Percentiles rank a stretch among this genome's conserved stretches.
Conservation (phyloP, 1,140 invertebrate species). For the Leptinotarsa undecemlineata region DNA sequence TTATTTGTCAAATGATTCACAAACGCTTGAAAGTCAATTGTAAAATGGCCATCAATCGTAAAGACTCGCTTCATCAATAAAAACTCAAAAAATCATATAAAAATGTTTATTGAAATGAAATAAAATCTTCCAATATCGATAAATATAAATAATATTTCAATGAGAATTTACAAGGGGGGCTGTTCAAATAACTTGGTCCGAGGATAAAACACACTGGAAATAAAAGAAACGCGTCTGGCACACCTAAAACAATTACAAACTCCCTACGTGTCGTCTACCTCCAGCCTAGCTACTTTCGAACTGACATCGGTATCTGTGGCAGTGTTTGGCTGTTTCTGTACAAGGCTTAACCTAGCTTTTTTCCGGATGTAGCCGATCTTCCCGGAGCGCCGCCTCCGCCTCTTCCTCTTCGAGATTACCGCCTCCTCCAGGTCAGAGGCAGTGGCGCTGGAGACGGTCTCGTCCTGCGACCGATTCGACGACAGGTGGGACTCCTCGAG, state of each 20-base stretch:
- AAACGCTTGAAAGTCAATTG: too few relatives aligned
- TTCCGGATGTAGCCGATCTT: neutral
- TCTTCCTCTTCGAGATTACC: slow-evolving; percentile 12
- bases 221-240: neutral
- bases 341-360: slow-evolving; percentile 8
- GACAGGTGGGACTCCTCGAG: neutral
- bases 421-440: neutral
- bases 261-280: neutral
- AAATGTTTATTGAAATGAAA: slow-evolving; percentile 22
- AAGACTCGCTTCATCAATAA: too few relatives aligned
- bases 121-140: slow-evolving; percentile 20
- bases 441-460: slow-evolving; percentile 23
- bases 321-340: slow-evolving; percentile 8
- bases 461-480: slow-evolving; percentile 11
- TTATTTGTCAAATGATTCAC: too few relatives aligned
- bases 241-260: neutral
- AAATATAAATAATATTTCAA: slow-evolving; percentile 16
- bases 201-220: neutral
- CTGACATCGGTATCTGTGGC: slow-evolving; percentile 12
- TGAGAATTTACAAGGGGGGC: neutral
- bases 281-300: neutral
- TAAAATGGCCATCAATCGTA: too few relatives aligned
- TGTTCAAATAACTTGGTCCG: neutral
- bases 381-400: neutral
- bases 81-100: neutral